Evolutionary conservation across 2,113 vertebrate genomes (phyloP), one percentile per base, ranked within the genome.

Genomic region (Prunella himalayana): DNA sequence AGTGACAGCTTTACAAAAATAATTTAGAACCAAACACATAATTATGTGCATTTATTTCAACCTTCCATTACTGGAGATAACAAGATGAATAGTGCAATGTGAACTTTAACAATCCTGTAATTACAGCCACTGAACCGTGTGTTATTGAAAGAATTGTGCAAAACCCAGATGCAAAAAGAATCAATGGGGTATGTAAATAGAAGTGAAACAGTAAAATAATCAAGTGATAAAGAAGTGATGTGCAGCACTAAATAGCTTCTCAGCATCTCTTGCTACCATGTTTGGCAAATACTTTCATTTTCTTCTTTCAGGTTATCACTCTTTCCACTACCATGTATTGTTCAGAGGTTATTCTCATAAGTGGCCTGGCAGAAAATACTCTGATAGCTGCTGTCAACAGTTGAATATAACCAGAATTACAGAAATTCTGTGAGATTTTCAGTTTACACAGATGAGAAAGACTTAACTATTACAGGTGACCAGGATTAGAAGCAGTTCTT

Each of bases 81-180:
- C 97, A 98, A 98, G 97, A 98, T 97, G 98, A 98, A 98, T 95
- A 97, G 97, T 97, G 96, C 97, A 98, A 98, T 89, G 92, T 73
- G 59, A 98, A 97, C 97, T 98, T 98, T 97, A 98, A 98, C 97
- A 98, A 97, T 97, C 95, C 97, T 97, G 94, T 98, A 98, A 98
- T 98, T 98, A 98, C 66, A 98, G 95, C 73, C 95, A 97, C 95
- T 97, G 97, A 98, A 98, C 98, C 91, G 4, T 97, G 91, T 37
- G 91, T 94, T 97, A 98, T 96, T 97, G 97, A 97, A 97, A 97
- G 97, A 97, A 97, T 82, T 96, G 97, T 97, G 95, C 96, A 96
- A 98, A 98, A 97, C 94, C 95, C 96, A 98, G 94, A 97, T 92
- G 97, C 95, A 94, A 97, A 97, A 97, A 97, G 95, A 98, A 97